Base-by-base conservation (phyloP, 2,888 invertebrate genomes). In the Strigamia crassipes region DNA sequence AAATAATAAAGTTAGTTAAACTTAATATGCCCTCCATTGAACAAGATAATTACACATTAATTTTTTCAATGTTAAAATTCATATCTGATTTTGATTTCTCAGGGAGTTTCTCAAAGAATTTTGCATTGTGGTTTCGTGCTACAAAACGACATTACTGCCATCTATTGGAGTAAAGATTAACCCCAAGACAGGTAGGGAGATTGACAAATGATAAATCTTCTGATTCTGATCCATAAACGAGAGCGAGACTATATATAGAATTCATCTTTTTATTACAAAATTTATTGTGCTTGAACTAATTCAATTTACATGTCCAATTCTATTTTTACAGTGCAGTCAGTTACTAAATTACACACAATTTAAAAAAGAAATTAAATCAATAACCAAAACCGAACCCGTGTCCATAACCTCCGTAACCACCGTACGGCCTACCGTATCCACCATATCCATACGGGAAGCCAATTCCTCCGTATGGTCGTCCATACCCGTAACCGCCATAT, bases 361-460 rank as follows among this genome's bases (percentile, higher is more conserved):
- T 27, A n/a, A n/a, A 23, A 23, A 23, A 66, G n/a, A 51, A 66
- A 66, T 5, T 31, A 27, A 66, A 66, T 66, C 38, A 78, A 42
- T 42, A 38, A 34, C 78, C 78, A n/a, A 21, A 38, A n/a, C 78
- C 78, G 78, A 21, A 38, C 1, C 78, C 78, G 78, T 34, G 77
- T 34, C 78, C 78, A 18, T 78, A 31, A 34, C 34, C n/a, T 5
- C 78, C 78, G 15, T 38, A 31, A 27, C 78, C 78, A 2, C 78
- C 78, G 27, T 78, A 78, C 10, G 34, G 34, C 15, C 23, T 38
- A 5, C 73, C 73, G 21, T 31, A 23, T 12, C 73, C 73, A 10
- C 73, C 73, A 12, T 27, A 27, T 8, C 73, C 73, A 21, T 12
- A 23, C 3, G 23, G 31, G 12, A 23, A 23, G 21, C 73, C 73